Base-by-base conservation (phyloP, 2,888 invertebrate species). In the Hirtodrosophila histrioides region DNA sequence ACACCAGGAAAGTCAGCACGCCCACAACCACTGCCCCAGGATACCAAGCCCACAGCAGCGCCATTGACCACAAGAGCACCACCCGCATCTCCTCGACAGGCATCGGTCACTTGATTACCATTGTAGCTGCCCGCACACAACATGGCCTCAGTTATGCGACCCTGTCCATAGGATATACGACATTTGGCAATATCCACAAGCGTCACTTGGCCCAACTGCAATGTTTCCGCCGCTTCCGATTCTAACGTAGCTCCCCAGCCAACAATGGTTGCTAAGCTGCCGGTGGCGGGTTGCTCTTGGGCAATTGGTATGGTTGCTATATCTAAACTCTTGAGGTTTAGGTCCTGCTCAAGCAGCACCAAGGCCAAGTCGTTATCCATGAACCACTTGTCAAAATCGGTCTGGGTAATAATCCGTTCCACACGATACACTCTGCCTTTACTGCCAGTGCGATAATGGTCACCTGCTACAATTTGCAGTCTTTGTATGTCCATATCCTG, bases 341-440 rank as follows among this genome's bases (percentile, higher is more conserved):
- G 9, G 3, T 39, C 8, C 0, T 53, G 35, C 5, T 9, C 11
- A n/a, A 43, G 11, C 9, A 53, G 3, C 43, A 53, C 9, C 35
- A 53, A 27, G n/a, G 53, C 53, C 53, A 53, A 36, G 27, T 53
- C 43, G 24, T 53, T 44, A 12, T 43, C 43, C 43, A 53, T 53
- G 3, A 35, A 27, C 53, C 11, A 35, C 9, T 24, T n/a, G 23
- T 53, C 12, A 9, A 53, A 53, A 11, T 53, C 27, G 4, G 43
- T 17, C 10, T 53, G 43, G 11, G 23, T 10, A 9, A 44, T 36
- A 24, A 53, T 12, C 11, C 12, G 23, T 24, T 43, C 35, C 27
- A 43, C 53, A 11, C 24, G 43, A 53, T 40, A 43, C 1, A 33
- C 23, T 6, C 43, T 35, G 6, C 43, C 53, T 11, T 53, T 33